Percentiles rank a stretch among this genome's conserved stretches.
Conservation (phyloP, 2,888 invertebrate genomes). For the Trichogramma evanescens region DNA sequence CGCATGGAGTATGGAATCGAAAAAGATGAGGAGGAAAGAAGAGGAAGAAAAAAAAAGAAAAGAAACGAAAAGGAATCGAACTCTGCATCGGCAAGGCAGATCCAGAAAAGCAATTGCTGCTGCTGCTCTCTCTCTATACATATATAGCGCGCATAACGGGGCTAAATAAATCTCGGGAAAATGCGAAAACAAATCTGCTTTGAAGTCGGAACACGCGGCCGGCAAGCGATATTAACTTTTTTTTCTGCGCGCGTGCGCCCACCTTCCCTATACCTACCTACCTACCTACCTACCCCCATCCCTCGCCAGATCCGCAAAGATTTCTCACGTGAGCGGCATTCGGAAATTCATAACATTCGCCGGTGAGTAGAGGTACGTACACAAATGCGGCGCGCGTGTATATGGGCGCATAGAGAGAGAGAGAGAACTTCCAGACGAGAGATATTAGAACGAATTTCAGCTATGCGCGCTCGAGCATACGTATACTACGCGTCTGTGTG, state of each 20-base stretch:
- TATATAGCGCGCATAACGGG: slow-evolving; percentile 18
- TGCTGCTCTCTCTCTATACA: neutral
- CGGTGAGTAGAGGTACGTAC: too few species aligned
- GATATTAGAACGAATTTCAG: too few species aligned
- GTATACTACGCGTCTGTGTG: too few species aligned
- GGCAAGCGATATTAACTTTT: slow-evolving; percentile 42
- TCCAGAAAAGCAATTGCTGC: neutral
- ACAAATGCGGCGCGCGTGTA: too few species aligned
- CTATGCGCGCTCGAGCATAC: too few species aligned
- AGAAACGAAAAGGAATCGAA: neutral
- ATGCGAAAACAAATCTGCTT: slow-evolving; percentile 40
- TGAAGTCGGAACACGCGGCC: slow-evolving; percentile 35
- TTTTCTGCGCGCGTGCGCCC: slow-evolving; percentile 13
- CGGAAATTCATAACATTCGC: slow-evolving; percentile 19
- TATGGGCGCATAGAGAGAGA: too few species aligned
- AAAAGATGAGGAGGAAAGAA: slow-evolving; percentile 1
- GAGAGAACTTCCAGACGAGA: too few species aligned
- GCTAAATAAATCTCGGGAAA: slow-evolving; percentile 32
- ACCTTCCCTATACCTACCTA: too few species aligned
- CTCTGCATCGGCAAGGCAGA: neutral
- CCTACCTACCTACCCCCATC: too few species aligned
- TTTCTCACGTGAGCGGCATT: slow-evolving; percentile 34
- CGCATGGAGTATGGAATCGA: neutral
- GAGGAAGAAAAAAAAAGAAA: slow-evolving; percentile 5
- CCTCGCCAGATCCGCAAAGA: slow-evolving; percentile 12